A percentile compares a stretch with the other conserved stretches of the same genome.
Evolutionary conservation across 2,888 invertebrate species (phyloP).

Genomic region (Tethea ocularis): DNA sequence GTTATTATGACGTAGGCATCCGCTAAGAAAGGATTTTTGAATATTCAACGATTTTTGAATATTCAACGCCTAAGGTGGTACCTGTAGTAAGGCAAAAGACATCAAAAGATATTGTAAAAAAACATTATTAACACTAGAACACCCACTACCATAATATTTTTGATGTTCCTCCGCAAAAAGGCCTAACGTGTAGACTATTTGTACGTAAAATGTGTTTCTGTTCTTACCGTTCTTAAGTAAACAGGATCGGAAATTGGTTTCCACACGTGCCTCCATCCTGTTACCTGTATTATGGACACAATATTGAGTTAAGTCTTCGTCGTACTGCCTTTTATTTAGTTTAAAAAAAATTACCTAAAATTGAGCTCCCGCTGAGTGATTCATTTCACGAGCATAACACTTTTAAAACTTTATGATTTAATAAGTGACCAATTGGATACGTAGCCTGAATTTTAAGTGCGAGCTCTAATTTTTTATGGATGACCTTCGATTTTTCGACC

Average conservation of each 20-base stretch:
- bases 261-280: conserved; percentile 31
- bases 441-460: conserved; percentile 2
- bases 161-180: background rate
- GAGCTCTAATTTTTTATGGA: background rate
- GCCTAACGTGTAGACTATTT: conserved; percentile 23
- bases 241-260: conserved; percentile 38
- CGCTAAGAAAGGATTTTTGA: too few species aligned
- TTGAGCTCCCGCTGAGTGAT: background rate
- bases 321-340: background rate
- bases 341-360: background rate
- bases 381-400: background rate
- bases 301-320: conserved; percentile 17
- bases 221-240: conserved; percentile 23
- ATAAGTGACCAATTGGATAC: background rate
- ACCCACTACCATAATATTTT: background rate
- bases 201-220: conserved; percentile 27
- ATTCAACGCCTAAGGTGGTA: background rate
- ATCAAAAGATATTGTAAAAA: background rate
- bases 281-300: conserved; percentile 32
- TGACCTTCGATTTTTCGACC: conserved; percentile 16
- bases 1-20: too few species aligned
- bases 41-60: too few species aligned
- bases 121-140: background rate
- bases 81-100: background rate
- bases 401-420: background rate